Evolutionary conservation across 2,888 invertebrate genomes (phyloP), one percentile per base, ranked within the genome.

Genomic region (Thumatha senex): DNA sequence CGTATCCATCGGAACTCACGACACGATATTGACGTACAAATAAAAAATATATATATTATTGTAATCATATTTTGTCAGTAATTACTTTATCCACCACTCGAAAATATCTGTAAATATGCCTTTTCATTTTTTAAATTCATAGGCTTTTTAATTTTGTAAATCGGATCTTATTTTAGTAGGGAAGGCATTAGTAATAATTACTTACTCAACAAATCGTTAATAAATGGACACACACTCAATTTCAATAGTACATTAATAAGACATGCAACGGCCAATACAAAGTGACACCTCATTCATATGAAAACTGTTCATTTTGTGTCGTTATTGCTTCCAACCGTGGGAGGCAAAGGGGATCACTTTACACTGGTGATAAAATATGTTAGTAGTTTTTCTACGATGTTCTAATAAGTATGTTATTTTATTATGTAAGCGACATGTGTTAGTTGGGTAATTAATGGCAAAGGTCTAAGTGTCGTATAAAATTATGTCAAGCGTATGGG

Each of bases 261-360:
- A 63, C 54, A 42, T 48, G 48, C 54, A 64, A 60, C 48, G 35
- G 47, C 74, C 67, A 58, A 46, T 62, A 46, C 53, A 67, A 31
- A 11, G 12, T 56, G 70, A 63, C 42, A 64, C 46, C 36, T 60
- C 46, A 57, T 56, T 53, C 46, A 52, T 52, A 51, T 45, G 39
- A 43, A 50, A 40, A 51, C 44, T 59, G 50, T 51, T 44, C 38
- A 40, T 47, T 24, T 35, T 24, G 46, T 31, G 18, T 48, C 45
- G 7, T 33, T 12, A 40, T 61, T 46, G 43, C 29, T 43, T 35
- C 11, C 11, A 7, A 18, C 24, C 7, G 33, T 36, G 44, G 13
- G 40, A 48, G 43, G 8, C 18, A 29, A 11, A 18, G 41, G 7
- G 47, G 56, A 1, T 48, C 56, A 18, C 14, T 8, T 11, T 14